Evolutionary conservation across 2,797 vertebrate species (phyloP).

Genomic region (Sebastes ruberrimus): DNA sequence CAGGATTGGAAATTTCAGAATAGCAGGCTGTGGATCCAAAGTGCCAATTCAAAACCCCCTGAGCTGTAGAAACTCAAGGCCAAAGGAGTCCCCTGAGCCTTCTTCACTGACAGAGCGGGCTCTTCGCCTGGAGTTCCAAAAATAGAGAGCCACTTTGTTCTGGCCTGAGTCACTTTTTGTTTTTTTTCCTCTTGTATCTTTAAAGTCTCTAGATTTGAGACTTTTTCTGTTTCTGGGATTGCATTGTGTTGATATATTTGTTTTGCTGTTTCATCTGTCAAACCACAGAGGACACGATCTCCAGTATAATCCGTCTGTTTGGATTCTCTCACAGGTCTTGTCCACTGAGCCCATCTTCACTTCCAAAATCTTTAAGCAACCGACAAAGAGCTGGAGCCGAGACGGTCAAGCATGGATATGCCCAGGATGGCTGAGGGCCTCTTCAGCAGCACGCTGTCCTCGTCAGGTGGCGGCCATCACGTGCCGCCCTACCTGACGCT

Average conservation of each 20-base stretch:
- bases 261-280: slow-evolving; percentile 18
- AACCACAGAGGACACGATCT: not conserved
- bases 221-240: not conserved
- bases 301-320: slow-evolving; percentile 41
- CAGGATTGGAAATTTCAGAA: not conserved
- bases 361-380: slow-evolving; percentile 44
- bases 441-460: slow-evolving; percentile 84
- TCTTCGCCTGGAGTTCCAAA: slow-evolving; percentile 11
- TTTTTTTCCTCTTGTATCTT: slow-evolving; percentile 4
- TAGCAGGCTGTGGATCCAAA: not conserved
- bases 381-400: slow-evolving; percentile 67
- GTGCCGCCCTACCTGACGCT: slow-evolving; percentile 81
- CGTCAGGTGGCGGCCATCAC: slow-evolving; percentile 75
- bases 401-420: slow-evolving; percentile 76
- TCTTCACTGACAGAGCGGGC: slow-evolving; percentile 2
- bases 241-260: not conserved
- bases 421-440: slow-evolving; percentile 82
- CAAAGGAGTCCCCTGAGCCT: slow-evolving; percentile 25
- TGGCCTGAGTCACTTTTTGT: not conserved
- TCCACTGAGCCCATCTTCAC: slow-evolving; percentile 36
- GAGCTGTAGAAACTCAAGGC: slow-evolving; percentile 17
- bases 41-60: not conserved
- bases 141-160: slow-evolving; percentile 26
- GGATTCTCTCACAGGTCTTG: slow-evolving; percentile 55
- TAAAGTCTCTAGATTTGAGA: not conserved